Evolutionary conservation across 2,113 vertebrate species (phyloP).

Genomic region (Bungarus multicinctus): DNA sequence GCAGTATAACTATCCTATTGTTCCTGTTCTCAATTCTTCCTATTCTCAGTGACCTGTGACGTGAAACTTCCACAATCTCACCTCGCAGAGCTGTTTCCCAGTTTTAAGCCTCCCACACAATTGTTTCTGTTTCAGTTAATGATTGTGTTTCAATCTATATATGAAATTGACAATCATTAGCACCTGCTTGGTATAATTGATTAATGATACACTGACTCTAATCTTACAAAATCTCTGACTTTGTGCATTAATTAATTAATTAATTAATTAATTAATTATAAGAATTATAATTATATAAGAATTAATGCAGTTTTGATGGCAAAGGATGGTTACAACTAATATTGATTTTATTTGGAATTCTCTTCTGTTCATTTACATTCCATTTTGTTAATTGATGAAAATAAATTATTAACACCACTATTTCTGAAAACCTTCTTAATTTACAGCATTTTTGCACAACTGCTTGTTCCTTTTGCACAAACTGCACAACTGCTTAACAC

Average conservation of each 20-base stretch:
- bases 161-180: not conserved
- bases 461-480: not conserved
- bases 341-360: not conserved
- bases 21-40: not conserved
- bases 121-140: not conserved
- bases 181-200: not conserved
- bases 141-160: not conserved
- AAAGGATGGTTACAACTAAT: not conserved
- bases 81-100: not conserved
- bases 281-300: not conserved
- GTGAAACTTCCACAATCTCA: not conserved
- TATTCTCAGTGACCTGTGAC: not conserved
- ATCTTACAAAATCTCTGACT: not conserved
- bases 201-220: not conserved
- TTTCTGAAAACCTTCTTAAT: not conserved
- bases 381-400: not conserved
- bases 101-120: not conserved
- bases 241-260: not conserved
- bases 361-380: not conserved
- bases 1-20: not conserved
- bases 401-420: not conserved
- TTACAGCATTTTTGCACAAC: not conserved
- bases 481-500: not conserved
- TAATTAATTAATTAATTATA: too few species aligned
- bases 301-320: not conserved